Conservation (phyloP, 2,113 vertebrate species). For the Aramus guarauna region DNA sequence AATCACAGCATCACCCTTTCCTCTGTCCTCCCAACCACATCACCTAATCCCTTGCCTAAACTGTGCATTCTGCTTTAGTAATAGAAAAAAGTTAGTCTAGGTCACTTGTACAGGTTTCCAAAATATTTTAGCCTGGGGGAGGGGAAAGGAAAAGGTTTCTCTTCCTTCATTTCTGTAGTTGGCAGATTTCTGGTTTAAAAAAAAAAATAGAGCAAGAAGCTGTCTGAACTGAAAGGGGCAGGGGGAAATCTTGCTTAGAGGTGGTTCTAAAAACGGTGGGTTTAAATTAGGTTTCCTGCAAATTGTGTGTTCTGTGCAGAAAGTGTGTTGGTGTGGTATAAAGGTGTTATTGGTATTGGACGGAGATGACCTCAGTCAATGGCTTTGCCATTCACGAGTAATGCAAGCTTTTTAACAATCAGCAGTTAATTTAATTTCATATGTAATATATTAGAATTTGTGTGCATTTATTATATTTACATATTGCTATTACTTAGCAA, state of each 20-base stretch:
- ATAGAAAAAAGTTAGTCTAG: not conserved
- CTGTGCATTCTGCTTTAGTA: not conserved
- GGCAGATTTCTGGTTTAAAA: not conserved
- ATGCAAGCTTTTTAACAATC: not conserved
- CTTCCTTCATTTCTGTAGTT: not conserved
- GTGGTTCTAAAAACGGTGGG: not conserved
- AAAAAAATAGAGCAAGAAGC: not conserved
- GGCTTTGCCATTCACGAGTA: not conserved
- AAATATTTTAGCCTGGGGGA: not conserved
- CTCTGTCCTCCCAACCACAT: not conserved
- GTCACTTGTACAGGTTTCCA: not conserved
- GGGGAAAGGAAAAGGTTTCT: not conserved
- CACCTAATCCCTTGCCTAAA: not conserved
- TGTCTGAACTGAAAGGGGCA: not conserved
- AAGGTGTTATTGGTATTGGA: not conserved
- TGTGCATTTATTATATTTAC: not conserved
- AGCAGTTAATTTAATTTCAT: not conserved
- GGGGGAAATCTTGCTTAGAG: not conserved
- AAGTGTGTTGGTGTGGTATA: fast-evolving
- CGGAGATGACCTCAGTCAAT: not conserved
- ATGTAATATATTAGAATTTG: not conserved
- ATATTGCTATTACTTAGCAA: not conserved
- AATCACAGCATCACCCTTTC: not conserved
- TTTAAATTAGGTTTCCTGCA: not conserved
- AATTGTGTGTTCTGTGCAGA: not conserved